Percentiles rank a stretch among this genome's conserved stretches.
These are phyloP conservation scores for Crenichthys baileyi DNA, from an alignment of 2,797 vertebrate species.

Conservation along the genomic window DNA sequence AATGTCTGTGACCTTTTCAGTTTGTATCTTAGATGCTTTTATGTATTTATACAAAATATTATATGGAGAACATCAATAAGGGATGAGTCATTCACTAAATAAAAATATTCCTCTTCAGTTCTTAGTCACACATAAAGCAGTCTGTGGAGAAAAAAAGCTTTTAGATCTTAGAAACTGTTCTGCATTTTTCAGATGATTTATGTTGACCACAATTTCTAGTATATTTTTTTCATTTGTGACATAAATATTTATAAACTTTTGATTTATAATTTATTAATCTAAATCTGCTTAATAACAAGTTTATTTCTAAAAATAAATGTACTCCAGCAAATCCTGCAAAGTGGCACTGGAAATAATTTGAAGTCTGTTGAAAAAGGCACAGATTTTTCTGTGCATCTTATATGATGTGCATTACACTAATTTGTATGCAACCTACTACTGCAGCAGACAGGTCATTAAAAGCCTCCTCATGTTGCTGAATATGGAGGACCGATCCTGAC, in stretches of 20 bases:
- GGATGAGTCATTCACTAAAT: not conserved
- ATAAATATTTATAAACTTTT: conserved; percentile 1
- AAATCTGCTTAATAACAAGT: not conserved
- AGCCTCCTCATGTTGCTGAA: not conserved
- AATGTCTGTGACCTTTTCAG: not conserved
- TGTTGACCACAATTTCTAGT: not conserved
- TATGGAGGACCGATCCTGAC: no score
- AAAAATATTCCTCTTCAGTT: not conserved
- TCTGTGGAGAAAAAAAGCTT: not conserved
- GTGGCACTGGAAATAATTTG: not conserved
- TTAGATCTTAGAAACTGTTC: not conserved
- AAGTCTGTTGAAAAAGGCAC: not conserved
- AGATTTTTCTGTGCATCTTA: no score
- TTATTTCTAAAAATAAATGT: conserved; percentile 6
- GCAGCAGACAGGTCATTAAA: not conserved
- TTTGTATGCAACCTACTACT: not conserved
- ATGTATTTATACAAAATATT: not conserved
- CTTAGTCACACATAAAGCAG: not conserved
- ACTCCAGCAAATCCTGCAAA: not conserved
- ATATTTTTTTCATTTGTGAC: not conserved
- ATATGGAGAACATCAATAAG: not conserved
- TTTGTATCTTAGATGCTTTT: not conserved
- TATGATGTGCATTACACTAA: not conserved
- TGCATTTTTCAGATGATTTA: not conserved
- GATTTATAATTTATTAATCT: conserved; percentile 4